These are phyloP conservation scores for Seira ritae DNA, from an alignment of 2,888 invertebrate genomes.

Conservation along the genomic window DNA sequence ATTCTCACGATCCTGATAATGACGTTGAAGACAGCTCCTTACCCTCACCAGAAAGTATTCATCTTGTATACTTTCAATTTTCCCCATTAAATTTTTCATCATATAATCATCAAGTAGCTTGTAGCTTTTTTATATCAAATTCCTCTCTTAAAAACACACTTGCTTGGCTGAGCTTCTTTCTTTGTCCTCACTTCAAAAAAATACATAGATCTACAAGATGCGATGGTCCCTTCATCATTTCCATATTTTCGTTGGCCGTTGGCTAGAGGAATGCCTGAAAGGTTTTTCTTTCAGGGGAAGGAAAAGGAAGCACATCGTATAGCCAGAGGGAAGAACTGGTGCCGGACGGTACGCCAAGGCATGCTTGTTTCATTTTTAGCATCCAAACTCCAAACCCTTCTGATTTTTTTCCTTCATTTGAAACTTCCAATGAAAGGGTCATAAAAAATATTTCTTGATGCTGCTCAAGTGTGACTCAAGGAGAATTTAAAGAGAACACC, in stretches of 20 bases:
- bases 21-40: too few relatives aligned
- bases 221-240: constrained; percentile 19
- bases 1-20: too few relatives aligned
- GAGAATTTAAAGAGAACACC: too few relatives aligned
- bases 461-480: too few relatives aligned
- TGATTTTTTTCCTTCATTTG: constrained; percentile 14
- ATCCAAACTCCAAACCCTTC: too few relatives aligned
- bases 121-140: constrained; percentile 19
- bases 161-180: constrained; percentile 23
- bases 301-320: too few relatives aligned
- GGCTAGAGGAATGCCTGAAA: constrained; percentile 23
- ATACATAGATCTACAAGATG: too few relatives aligned
- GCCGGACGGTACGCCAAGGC: constrained; percentile 45
- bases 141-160: not conserved
- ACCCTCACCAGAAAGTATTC: too few relatives aligned
- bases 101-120: not conserved
- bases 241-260: constrained; percentile 47
- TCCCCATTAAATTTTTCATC: too few relatives aligned
- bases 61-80: too few relatives aligned
- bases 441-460: not conserved
- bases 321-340: constrained; percentile 54
- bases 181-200: too few relatives aligned
- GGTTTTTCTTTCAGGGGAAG: not conserved
- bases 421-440: constrained; percentile 36
- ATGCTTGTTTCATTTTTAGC: constrained; percentile 5